These are phyloP conservation scores for Trichonephila inaurata DNA, from an alignment of 1,140 invertebrate genomes.

Conservation along the genomic window DNA sequence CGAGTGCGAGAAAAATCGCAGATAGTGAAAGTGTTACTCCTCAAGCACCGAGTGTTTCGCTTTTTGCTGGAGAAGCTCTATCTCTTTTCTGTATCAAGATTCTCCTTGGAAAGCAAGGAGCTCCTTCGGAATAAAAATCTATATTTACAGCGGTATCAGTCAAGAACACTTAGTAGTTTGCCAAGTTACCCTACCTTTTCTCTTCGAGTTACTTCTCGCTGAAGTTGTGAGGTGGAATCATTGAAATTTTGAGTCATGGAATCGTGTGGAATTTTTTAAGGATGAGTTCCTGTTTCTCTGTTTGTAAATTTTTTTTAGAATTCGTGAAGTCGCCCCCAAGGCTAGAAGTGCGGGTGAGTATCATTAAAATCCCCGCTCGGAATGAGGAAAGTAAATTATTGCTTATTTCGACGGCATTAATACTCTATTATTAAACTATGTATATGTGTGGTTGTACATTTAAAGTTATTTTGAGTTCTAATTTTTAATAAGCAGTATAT, in stretches of 20 bases:
- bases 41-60: not conserved
- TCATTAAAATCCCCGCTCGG: not conserved
- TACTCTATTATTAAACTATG: not conserved
- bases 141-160: slow-evolving; percentile 50
- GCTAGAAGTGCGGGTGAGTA: not conserved
- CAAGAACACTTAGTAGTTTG: slow-evolving; percentile 23
- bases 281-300: not conserved
- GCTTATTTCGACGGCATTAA: not conserved
- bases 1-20: not conserved
- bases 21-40: slow-evolving; percentile 12
- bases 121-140: slow-evolving; percentile 35
- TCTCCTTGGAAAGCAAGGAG: slow-evolving; percentile 25
- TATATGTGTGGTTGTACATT: too few relatives aligned
- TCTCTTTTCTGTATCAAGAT: slow-evolving; percentile 48
- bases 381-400: not conserved
- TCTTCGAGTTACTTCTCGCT: slow-evolving; percentile 14
- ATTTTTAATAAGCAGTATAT: too few relatives aligned
- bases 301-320: not conserved
- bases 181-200: slow-evolving; percentile 42
- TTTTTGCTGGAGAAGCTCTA: slow-evolving; percentile 12
- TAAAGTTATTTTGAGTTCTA: too few relatives aligned
- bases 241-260: slow-evolving; percentile 9
- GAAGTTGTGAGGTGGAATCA: slow-evolving; percentile 5
- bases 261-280: not conserved
- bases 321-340: not conserved